phyloP scores from a whole-genome alignment of 2,888 invertebrate species.

The Cephus pulcher region DNA sequence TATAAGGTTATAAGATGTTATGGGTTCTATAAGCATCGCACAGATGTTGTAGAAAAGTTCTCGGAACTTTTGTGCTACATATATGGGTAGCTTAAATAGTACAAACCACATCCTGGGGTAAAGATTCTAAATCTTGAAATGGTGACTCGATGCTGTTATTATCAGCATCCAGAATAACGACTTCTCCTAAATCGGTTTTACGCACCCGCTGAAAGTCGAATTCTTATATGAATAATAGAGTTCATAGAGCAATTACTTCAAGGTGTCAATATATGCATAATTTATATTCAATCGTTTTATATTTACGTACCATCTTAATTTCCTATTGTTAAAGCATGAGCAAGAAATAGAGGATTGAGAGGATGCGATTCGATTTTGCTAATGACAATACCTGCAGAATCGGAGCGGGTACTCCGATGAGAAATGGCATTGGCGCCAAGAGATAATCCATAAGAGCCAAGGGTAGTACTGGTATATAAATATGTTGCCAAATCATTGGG shows the following conservation, averaged over 20 bases:
- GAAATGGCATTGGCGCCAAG: constrained; percentile 96
- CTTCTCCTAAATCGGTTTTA: constrained; percentile 90
- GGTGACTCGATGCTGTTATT: constrained; percentile 86
- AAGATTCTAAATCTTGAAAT: constrained; percentile 88
- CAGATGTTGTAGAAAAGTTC: neutral
- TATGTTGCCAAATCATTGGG: constrained; percentile 99
- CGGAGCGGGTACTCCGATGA: constrained; percentile 92
- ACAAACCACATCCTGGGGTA: constrained; percentile 91
- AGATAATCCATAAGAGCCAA: constrained; percentile 89
- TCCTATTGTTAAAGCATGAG: neutral
- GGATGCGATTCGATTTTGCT: neutral
- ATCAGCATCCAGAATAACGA: constrained; percentile 94
- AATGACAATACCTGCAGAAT: constrained; percentile 76
- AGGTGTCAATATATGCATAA: neutral
- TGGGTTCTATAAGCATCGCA: neutral
- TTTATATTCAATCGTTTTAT: neutral
- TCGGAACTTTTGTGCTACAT: neutral
- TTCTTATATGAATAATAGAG: constrained; percentile 6
- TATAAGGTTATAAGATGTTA: neutral
- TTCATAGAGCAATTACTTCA: constrained; percentile 7
- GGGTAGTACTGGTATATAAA: constrained; percentile 96
- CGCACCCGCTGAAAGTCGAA: constrained; percentile 75
- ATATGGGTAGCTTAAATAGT: neutral
- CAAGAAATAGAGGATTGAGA: neutral
- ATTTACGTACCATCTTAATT: constrained; percentile 1